Percentiles rank a stretch among this genome's conserved stretches.
Evolutionary conservation across 2,888 invertebrate genomes (phyloP).

Genomic region (Chrysina gloriosa): DNA sequence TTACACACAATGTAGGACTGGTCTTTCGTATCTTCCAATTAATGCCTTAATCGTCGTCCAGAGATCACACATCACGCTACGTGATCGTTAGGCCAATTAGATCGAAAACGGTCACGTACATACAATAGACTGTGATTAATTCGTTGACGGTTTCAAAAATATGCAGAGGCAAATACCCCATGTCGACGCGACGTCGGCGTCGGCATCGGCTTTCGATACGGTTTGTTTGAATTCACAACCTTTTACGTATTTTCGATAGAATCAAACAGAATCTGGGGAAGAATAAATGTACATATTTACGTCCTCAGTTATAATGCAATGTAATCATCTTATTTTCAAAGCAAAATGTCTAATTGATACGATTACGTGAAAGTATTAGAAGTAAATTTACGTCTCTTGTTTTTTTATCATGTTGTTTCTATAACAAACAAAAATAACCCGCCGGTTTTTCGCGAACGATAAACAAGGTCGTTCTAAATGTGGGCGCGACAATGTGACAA

Average conservation of each 20-base stretch:
- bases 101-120: background rate
- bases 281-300: background rate
- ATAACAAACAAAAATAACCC: slow-evolving; percentile 11
- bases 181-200: too few species aligned
- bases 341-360: too few species aligned
- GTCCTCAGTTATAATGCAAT: too few species aligned
- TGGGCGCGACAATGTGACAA: background rate
- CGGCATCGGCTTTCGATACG: too few species aligned
- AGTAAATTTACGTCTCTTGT: too few species aligned
- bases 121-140: background rate
- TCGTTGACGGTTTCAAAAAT: background rate
- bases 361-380: background rate
- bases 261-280: background rate
- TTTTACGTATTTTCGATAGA: too few species aligned
- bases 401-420: slow-evolving; percentile 6
- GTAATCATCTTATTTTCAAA: too few species aligned
- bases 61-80: background rate
- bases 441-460: background rate
- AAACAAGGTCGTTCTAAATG: slow-evolving; percentile 27
- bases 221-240: too few species aligned
- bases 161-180: background rate
- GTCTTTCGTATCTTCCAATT: background rate
- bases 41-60: background rate
- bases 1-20: background rate
- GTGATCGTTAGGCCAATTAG: background rate